Percentiles rank a stretch among this genome's conserved stretches.
Conservation (phyloP, 2,888 invertebrate species). For the Agrochola litura region DNA sequence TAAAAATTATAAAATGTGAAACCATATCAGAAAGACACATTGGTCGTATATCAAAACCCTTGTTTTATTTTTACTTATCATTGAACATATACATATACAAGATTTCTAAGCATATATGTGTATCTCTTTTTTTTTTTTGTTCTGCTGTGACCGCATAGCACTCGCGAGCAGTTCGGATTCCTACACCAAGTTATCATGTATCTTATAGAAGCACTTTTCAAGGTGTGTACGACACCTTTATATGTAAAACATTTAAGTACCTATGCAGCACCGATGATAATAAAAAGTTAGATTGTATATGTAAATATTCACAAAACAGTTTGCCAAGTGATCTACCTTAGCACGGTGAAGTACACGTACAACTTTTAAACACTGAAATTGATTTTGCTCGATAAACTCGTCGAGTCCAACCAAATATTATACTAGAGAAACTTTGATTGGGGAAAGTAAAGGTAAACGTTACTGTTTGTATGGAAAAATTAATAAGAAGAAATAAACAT, state of each 20-base stretch:
- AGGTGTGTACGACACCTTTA: background rate
- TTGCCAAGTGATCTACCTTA: conserved; percentile 71
- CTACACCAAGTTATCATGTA: background rate
- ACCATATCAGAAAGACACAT: background rate
- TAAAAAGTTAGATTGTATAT: conserved; percentile 84
- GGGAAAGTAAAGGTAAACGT: conserved; percentile 20
- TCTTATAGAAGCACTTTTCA: background rate
- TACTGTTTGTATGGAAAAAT: background rate
- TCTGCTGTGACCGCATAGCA: background rate
- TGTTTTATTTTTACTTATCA: background rate
- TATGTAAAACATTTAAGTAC: conserved; percentile 12
- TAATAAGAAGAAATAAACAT: background rate
- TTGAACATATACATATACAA: no score
- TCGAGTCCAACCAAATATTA: conserved; percentile 50
- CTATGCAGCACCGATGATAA: conserved; percentile 6
- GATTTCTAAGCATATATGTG: background rate
- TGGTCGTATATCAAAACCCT: background rate
- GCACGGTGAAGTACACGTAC: conserved; percentile 53
- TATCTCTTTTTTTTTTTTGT: background rate
- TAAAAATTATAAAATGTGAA: conserved; percentile 5
- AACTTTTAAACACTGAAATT: conserved; percentile 74
- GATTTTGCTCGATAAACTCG: conserved; percentile 65
- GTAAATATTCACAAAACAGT: conserved; percentile 79
- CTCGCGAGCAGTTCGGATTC: no score
- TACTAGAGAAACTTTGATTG: conserved; percentile 29